A percentile compares a stretch with the other conserved stretches of the same genome.
Conservation (phyloP, 2,888 invertebrate species). For the Tenthredo mesomela region DNA sequence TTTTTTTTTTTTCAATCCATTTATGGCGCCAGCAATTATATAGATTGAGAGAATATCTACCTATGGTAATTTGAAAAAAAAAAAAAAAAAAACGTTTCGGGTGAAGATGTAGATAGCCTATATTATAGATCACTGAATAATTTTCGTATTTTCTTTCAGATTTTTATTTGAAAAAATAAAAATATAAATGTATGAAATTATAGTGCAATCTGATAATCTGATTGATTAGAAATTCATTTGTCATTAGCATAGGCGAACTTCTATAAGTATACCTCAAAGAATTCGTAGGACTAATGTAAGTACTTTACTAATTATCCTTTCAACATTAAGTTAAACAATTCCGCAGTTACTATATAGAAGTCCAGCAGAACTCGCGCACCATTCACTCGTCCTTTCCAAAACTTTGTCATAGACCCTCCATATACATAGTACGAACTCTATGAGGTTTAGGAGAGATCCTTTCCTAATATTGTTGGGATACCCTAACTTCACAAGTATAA, state of each 20-base stretch:
- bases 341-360: neutral
- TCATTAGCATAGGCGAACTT: neutral
- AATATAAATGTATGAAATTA: neutral
- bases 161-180: neutral
- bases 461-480: slow-evolving; percentile 12
- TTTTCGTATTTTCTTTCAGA: too few relatives aligned
- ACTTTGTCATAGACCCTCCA: neutral
- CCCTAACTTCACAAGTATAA: neutral
- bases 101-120: neutral
- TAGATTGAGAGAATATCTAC: neutral
- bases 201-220: neutral
- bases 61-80: neutral
- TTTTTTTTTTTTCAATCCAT: neutral
- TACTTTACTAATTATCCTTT: neutral
- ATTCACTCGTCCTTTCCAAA: neutral
- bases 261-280: neutral
- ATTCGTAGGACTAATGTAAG: neutral
- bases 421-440: neutral
- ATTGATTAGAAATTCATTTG: neutral
- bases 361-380: slow-evolving; percentile 12
- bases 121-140: neutral
- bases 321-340: slow-evolving; percentile 41
- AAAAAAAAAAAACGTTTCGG: too few relatives aligned
- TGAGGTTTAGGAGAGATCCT: neutral
- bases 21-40: neutral